These are phyloP conservation scores for Agrotis ipsilon DNA, from an alignment of 2,888 invertebrate species.

Conservation along the genomic window DNA sequence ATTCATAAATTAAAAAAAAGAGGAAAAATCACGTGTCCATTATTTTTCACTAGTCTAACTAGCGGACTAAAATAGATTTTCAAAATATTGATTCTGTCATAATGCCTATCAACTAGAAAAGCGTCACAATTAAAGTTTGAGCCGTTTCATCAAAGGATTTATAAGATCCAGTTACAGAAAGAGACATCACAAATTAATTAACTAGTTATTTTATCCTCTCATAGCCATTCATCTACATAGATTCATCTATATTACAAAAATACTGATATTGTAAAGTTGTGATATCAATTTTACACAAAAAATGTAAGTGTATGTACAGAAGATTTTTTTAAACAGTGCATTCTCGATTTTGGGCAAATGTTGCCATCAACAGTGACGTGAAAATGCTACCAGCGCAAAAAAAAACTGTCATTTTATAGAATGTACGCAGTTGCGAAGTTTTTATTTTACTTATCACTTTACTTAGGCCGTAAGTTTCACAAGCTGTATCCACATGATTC, in stretches of 20 bases:
- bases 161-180: conserved; percentile 21
- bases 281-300: conserved; percentile 4
- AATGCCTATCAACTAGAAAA: conserved; percentile 13
- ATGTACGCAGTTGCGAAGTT: neutral
- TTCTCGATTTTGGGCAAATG: neutral
- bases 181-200: conserved; percentile 41
- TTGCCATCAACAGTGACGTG: conserved; percentile 1
- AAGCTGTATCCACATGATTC: neutral
- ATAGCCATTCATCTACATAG: conserved; percentile 28
- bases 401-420: neutral
- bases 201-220: conserved; percentile 7
- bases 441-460: neutral
- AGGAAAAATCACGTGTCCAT: no score
- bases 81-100: no score
- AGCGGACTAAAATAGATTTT: no score
- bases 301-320: conserved; percentile 24
- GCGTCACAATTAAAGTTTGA: conserved; percentile 43
- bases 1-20: no score
- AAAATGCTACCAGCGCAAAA: conserved; percentile 10
- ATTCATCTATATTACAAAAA: conserved; percentile 48
- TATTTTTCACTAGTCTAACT: no score
- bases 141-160: conserved; percentile 30
- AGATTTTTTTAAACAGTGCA: neutral
- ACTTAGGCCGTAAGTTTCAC: neutral
- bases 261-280: conserved; percentile 35